Conservation (phyloP, 2,888 invertebrate genomes). For the Caprella mutica region DNA sequence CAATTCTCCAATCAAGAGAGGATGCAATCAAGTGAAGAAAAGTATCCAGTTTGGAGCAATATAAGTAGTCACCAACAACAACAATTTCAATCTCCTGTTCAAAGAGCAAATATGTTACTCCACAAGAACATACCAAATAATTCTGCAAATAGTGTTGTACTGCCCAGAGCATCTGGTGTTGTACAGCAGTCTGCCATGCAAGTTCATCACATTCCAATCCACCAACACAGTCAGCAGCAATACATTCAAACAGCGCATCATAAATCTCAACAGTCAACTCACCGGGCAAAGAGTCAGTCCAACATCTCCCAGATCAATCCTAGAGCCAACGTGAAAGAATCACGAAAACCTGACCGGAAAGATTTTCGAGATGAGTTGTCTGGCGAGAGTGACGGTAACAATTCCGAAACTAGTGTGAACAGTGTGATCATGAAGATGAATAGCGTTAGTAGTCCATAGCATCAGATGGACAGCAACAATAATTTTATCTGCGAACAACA, state of each 20-base stretch:
- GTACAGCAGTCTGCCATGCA: no score
- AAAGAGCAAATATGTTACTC: no score
- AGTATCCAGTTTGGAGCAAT: no score
- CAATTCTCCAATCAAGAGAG: no score
- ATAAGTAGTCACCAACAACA: no score
- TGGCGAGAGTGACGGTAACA: neutral
- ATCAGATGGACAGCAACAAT: no score
- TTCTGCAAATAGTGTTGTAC: no score
- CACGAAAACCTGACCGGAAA: neutral
- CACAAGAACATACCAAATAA: no score
- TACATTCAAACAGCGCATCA: neutral
- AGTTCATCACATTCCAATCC: neutral
- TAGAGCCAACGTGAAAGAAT: neutral
- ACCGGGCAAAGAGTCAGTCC: neutral
- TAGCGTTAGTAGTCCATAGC: neutral
- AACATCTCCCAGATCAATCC: neutral
- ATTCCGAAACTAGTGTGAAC: slow-evolving; percentile 3
- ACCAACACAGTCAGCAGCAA: neutral
- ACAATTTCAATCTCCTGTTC: no score
- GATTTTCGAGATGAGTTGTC: neutral
- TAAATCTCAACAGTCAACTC: neutral
- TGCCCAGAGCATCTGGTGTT: no score
- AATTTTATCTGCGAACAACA: no score
- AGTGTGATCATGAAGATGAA: slow-evolving; percentile 2
- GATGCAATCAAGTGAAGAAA: no score